These are phyloP conservation scores for Pedetes capensis DNA, from an alignment of 2,113 vertebrate species.

Conservation along the genomic window DNA sequence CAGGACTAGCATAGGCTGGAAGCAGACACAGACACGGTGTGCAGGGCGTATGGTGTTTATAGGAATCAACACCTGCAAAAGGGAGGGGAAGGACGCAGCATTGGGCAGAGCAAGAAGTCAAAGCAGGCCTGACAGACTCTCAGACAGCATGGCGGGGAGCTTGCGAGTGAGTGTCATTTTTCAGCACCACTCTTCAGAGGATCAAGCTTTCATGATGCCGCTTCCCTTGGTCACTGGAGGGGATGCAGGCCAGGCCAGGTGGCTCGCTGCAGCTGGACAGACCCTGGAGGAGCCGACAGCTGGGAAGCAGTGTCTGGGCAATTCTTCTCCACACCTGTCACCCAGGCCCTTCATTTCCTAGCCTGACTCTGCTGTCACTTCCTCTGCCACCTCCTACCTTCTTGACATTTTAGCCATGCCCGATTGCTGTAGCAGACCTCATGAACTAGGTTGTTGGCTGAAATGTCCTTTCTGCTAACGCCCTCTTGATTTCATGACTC, in stretches of 20 bases:
- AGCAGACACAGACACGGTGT: not conserved
- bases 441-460: not conserved
- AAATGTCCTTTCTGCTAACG: not conserved
- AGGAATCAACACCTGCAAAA: not conserved
- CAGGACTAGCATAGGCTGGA: not conserved
- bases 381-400: not conserved
- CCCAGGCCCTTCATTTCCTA: fast-evolving
- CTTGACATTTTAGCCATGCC: not conserved
- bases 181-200: not conserved
- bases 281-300: fast-evolving
- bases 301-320: not conserved
- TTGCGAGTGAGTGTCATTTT: not conserved
- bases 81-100: not conserved
- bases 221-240: fast-evolving
- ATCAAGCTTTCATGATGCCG: fast-evolving
- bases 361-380: not conserved
- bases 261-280: not conserved
- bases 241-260: not conserved
- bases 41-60: not conserved
- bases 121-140: not conserved
- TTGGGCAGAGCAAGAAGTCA: not conserved
- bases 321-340: fast-evolving
- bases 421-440: not conserved
- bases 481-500: not conserved
- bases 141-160: not conserved